phyloP scores from a whole-genome alignment of 2,113 vertebrate genomes.

The Chloropsis hardwickii region DNA sequence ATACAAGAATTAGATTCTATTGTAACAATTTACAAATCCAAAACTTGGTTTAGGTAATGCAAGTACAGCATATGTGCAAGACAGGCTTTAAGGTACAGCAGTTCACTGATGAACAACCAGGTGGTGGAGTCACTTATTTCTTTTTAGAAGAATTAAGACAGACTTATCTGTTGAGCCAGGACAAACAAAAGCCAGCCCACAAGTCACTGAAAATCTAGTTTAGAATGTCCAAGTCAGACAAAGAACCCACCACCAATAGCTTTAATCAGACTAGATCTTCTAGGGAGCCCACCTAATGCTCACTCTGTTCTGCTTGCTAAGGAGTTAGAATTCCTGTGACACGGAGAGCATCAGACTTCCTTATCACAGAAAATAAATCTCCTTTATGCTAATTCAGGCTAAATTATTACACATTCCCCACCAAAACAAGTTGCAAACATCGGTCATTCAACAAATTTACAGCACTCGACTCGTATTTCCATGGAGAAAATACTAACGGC shows the following conservation, averaged over 20 bases:
- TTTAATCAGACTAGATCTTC: background rate
- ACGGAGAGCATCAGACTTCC: fast-evolving
- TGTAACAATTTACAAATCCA: background rate
- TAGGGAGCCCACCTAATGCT: background rate
- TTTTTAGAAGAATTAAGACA: background rate
- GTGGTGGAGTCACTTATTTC: background rate
- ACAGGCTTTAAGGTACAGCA: background rate
- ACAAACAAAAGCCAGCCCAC: background rate
- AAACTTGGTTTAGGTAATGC: background rate
- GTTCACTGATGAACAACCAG: background rate
- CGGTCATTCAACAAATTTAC: background rate
- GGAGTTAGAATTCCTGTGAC: background rate
- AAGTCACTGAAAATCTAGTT: background rate
- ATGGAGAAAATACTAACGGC: background rate
- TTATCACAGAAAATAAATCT: background rate
- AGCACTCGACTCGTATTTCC: background rate
- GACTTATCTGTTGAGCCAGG: background rate
- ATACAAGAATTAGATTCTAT: background rate
- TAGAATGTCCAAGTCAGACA: background rate
- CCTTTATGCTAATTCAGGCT: background rate
- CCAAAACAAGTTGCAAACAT: background rate
- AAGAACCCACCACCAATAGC: background rate
- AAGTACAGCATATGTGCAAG: background rate
- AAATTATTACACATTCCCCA: background rate
- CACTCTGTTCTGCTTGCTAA: background rate